A percentile compares a stretch with the other conserved stretches of the same genome.
phyloP scores from a whole-genome alignment of 92 coral and sea anemone genomes.

The Diadumene lineata region DNA sequence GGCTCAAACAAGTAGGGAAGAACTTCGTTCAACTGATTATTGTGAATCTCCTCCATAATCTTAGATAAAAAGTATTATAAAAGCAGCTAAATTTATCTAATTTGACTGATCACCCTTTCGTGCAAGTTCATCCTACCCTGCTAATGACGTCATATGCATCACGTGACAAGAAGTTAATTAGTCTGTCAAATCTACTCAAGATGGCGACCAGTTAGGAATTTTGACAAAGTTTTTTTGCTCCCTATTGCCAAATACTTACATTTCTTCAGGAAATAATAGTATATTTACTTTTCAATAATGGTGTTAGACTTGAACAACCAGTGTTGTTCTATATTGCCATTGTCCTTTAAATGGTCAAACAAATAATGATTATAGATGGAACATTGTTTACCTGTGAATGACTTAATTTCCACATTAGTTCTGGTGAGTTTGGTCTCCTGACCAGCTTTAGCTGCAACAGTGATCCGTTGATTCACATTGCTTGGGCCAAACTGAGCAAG shows the following conservation, averaged over 20 bases:
- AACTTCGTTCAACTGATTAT: conserved; percentile 20
- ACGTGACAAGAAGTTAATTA: conserved; percentile 15
- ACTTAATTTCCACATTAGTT: too few relatives aligned
- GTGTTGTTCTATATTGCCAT: too few relatives aligned
- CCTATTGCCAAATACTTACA: neutral
- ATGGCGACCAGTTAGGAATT: neutral
- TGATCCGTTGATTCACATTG: conserved; percentile 42
- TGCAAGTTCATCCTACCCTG: conserved; percentile 1
- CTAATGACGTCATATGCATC: conserved; percentile 13
- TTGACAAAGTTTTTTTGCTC: neutral
- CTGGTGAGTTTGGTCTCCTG: too few relatives aligned
- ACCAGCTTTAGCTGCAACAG: conserved; percentile 38
- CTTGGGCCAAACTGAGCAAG: conserved; percentile 56
- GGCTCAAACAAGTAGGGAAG: conserved; percentile 30
- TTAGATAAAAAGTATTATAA: neutral
- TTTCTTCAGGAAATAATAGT: too few relatives aligned
- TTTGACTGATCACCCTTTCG: neutral
- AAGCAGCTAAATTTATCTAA: neutral
- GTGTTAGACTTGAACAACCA: too few relatives aligned
- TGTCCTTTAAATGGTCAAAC: too few relatives aligned
- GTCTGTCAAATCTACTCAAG: neutral
- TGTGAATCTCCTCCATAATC: conserved; percentile 29
- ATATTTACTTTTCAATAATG: too few relatives aligned
- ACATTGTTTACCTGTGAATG: too few relatives aligned
- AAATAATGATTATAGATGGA: too few relatives aligned